Percentiles rank a stretch among this genome's conserved stretches.
These are phyloP conservation scores for Grammomys surdaster DNA, from an alignment of 2,113 vertebrate genomes.

Conservation along the genomic window DNA sequence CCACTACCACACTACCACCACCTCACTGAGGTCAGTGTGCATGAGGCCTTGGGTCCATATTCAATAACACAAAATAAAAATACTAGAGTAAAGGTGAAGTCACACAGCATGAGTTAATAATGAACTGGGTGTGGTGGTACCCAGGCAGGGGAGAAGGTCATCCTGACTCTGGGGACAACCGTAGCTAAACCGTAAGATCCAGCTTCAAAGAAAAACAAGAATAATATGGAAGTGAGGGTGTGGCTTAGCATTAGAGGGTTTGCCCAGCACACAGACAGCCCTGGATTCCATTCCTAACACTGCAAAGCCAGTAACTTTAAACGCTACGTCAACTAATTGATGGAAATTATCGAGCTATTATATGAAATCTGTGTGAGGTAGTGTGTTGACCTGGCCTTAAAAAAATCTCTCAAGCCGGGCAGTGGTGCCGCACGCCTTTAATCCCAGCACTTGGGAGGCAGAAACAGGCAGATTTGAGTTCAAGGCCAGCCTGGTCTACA, in stretches of 20 bases:
- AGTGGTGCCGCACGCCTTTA: no score
- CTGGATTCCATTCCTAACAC: neutral
- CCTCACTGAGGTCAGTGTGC: no score
- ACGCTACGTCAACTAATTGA: conserved; percentile 50
- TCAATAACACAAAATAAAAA: neutral
- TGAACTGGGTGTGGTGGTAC: neutral
- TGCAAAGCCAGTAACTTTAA: neutral
- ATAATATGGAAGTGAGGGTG: neutral
- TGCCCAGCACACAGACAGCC: neutral
- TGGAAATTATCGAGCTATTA: conserved; percentile 23
- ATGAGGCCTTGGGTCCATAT: neutral
- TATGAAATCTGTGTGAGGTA: neutral
- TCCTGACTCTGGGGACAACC: neutral
- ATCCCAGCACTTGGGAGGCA: no score
- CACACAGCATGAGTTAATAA: neutral
- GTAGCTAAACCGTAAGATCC: neutral
- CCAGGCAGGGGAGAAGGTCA: neutral
- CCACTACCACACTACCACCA: neutral
- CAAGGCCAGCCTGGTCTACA: no score
- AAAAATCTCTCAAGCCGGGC: neutral
- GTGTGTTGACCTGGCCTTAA: neutral
- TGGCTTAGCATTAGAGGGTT: neutral
- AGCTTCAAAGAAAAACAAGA: neutral
- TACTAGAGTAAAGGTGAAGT: neutral
- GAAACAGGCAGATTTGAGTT: no score